These are phyloP conservation scores for Macaca nemestrina DNA, from an alignment of 2,113 vertebrate genomes.

Conservation along the genomic window DNA sequence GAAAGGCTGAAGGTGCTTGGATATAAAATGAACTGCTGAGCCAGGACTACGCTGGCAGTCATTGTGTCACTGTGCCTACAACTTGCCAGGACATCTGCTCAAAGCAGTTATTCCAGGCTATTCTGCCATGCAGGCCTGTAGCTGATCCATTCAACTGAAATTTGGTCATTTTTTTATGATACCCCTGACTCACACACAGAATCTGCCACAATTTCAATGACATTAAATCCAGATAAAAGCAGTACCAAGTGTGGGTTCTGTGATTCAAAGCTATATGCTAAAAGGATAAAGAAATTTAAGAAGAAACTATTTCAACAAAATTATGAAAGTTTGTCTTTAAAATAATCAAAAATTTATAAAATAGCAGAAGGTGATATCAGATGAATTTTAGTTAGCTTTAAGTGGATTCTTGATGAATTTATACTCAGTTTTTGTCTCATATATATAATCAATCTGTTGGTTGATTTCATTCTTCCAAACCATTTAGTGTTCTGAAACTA, in stretches of 20 bases:
- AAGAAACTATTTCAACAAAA: not conserved
- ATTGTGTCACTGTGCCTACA: not conserved
- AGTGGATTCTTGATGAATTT: not conserved
- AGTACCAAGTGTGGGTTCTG: not conserved
- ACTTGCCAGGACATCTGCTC: not conserved
- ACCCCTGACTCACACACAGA: not conserved
- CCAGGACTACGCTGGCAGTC: not conserved
- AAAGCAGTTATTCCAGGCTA: not conserved
- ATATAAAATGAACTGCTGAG: not conserved
- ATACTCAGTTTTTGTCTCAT: not conserved
- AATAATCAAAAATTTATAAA: conserved; percentile 17
- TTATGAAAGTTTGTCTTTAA: not conserved
- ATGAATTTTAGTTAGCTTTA: not conserved
- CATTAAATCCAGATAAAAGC: not conserved
- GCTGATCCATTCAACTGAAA: not conserved
- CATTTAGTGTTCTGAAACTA: not conserved
- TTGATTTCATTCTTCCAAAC: not conserved
- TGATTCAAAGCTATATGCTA: not conserved
- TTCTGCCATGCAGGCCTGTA: not conserved
- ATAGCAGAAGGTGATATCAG: not conserved
- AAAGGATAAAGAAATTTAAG: not conserved
- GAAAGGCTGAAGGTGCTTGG: conserved; percentile 15
- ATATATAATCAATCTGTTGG: not conserved
- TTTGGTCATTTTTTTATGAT: not conserved
- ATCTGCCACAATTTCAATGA: not conserved